These are phyloP conservation scores for Luperina nickerlii DNA, from an alignment of 2,888 invertebrate species.

Conservation along the genomic window DNA sequence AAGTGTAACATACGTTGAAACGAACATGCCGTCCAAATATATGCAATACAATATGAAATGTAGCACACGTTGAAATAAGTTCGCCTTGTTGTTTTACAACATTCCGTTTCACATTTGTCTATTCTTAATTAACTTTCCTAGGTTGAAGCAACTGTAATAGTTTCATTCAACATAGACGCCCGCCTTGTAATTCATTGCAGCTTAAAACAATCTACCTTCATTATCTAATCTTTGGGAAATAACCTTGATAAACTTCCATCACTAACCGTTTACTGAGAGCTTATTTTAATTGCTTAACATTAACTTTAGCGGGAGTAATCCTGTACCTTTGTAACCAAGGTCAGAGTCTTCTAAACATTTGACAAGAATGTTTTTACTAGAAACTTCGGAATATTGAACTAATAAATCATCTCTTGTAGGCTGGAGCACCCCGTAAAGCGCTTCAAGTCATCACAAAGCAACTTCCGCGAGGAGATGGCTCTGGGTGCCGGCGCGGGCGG, in stretches of 20 bases:
- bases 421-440: constrained; percentile 97
- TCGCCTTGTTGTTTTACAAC: background rate
- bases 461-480: constrained; percentile 83
- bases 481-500: constrained; percentile 76
- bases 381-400: background rate
- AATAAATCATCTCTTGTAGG: constrained; percentile 84
- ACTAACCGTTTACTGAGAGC: background rate
- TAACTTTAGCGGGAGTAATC: background rate
- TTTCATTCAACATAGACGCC: background rate
- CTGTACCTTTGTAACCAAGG: background rate
- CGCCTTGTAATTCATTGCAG: background rate
- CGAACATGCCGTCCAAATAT: background rate
- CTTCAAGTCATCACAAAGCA: constrained; percentile 91
- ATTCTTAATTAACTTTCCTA: background rate
- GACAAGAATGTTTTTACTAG: background rate
- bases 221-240: background rate
- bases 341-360: too few species aligned
- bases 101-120: background rate
- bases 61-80: background rate
- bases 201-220: background rate
- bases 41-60: background rate
- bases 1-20: background rate
- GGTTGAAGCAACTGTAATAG: too few species aligned
- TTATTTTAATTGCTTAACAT: background rate
- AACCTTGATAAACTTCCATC: background rate